Conservation (phyloP, 30 jellyfish, hydroid and myxozoan genomes). For the Turritopsis dohrnii region DNA sequence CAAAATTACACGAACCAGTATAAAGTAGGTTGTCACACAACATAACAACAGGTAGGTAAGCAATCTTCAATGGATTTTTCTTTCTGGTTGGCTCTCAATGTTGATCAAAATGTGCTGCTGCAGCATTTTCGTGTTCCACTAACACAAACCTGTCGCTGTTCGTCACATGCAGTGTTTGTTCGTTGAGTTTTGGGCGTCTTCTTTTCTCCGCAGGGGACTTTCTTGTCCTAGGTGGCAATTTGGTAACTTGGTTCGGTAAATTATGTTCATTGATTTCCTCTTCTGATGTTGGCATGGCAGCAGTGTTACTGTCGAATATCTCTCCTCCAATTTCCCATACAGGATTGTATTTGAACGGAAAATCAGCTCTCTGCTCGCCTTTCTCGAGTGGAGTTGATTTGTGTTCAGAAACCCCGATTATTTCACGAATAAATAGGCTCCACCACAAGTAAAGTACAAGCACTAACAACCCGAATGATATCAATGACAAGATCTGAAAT, state of each 20-base stretch:
- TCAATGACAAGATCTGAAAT: slow-evolving; percentile 1
- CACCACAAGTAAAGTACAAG: slow-evolving; percentile 28
- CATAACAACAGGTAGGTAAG: too few relatives aligned
- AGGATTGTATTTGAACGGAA: slow-evolving; percentile 13
- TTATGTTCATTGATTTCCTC: background rate
- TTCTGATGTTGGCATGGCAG: background rate
- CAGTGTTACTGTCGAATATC: slow-evolving; percentile 7
- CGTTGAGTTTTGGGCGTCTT: too few relatives aligned
- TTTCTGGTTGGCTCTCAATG: too few relatives aligned
- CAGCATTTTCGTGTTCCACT: background rate
- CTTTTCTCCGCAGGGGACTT: background rate
- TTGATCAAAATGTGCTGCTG: background rate
- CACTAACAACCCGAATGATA: background rate
- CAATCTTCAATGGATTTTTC: too few relatives aligned
- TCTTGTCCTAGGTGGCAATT: background rate
- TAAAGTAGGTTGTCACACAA: too few relatives aligned
- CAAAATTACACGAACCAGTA: too few relatives aligned
- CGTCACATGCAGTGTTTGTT: background rate
- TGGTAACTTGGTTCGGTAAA: background rate
- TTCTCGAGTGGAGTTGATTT: background rate
- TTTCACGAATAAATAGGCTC: slow-evolving; percentile 18
- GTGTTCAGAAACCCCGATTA: background rate
- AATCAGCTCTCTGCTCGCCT: background rate
- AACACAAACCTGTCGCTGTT: slow-evolving; percentile 7
- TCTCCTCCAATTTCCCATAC: slow-evolving; percentile 18